Base-by-base conservation (phyloP, 2,888 invertebrate species). In the Teinopalpus imperialis region DNA sequence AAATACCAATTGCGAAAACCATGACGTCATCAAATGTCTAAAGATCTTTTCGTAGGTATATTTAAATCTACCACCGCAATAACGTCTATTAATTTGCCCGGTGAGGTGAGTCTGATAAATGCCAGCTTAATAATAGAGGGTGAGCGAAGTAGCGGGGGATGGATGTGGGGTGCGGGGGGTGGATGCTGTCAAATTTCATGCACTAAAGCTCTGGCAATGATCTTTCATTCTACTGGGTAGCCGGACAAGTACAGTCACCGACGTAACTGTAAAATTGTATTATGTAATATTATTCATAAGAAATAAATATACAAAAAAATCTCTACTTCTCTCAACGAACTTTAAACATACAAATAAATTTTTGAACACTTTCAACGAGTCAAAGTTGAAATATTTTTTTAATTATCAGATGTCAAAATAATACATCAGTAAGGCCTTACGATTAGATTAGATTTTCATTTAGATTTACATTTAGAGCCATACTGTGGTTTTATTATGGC, bases 171-270 rank as follows among this genome's bases (percentile, higher is more conserved):
- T 23, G 8, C 12, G 12, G 36, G 43, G 50, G 53, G 59, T 49
- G 57, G 58, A 40, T 51, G 66, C 69, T 79, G 81, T 78, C 80
- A 80, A 81, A 79, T 80, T 80, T 81, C 69, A 75, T 76, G 72
- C 76, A 68, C 73, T 74, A 73, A 76, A 78, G 74, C 80, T 66
- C 56, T 51, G 63, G 63, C 63, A 59, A 71, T 69, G 69, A 72
- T 71, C 66, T 72, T 66, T 66, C 60, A 59, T 66, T 67, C 61
- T 53, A 60, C 55, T 65, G 48, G 49, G 53, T 57, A 56, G 57
- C 57, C 63, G 56, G 70, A 71, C 67, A 66, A 53, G 71, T 79
- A 76, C 75, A 67, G 57, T 62, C n/a, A 20, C 32, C 29, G 12
- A 29, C 18, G 9, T 23, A 24, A 40, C 14, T 2, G 1, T 30